A percentile compares a stretch with the other conserved stretches of the same genome.
These are phyloP conservation scores for Toxotes lorentzi DNA, from an alignment of 2,797 vertebrate genomes.

Conservation along the genomic window DNA sequence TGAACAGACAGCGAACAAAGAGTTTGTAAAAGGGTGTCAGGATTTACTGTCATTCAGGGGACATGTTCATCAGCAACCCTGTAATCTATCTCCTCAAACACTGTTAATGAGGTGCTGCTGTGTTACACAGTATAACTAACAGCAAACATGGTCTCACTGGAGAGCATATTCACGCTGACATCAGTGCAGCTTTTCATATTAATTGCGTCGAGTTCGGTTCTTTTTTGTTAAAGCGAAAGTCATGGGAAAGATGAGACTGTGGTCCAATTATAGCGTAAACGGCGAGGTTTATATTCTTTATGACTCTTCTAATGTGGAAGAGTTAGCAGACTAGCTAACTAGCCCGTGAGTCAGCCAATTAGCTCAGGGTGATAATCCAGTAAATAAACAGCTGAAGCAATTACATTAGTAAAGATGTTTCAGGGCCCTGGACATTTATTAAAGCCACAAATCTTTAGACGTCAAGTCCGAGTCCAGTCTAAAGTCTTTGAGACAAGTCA, in stretches of 20 bases:
- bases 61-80: slow-evolving; percentile 62
- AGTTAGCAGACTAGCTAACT: background rate
- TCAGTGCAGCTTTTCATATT: slow-evolving; percentile 21
- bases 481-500: too few relatives aligned
- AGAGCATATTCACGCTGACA: slow-evolving; percentile 45
- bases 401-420: too few relatives aligned
- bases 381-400: background rate
- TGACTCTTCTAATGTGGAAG: background rate
- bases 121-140: slow-evolving; percentile 54
- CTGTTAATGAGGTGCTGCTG: slow-evolving; percentile 66
- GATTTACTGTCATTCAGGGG: slow-evolving; percentile 54
- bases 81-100: slow-evolving; percentile 57
- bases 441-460: too few relatives aligned
- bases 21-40: slow-evolving; percentile 20
- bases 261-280: background rate
- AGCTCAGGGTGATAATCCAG: background rate
- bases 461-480: too few relatives aligned
- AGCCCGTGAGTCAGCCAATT: too few relatives aligned
- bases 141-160: slow-evolving; percentile 47
- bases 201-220: slow-evolving; percentile 25
- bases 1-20: slow-evolving; percentile 46
- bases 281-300: background rate
- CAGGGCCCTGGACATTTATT: too few relatives aligned
- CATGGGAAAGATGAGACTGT: background rate
- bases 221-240: background rate